Percentiles rank a stretch among this genome's conserved stretches.
These are phyloP conservation scores for Patella pellucida DNA, from an alignment of 2,888 invertebrate species.

Conservation along the genomic window DNA sequence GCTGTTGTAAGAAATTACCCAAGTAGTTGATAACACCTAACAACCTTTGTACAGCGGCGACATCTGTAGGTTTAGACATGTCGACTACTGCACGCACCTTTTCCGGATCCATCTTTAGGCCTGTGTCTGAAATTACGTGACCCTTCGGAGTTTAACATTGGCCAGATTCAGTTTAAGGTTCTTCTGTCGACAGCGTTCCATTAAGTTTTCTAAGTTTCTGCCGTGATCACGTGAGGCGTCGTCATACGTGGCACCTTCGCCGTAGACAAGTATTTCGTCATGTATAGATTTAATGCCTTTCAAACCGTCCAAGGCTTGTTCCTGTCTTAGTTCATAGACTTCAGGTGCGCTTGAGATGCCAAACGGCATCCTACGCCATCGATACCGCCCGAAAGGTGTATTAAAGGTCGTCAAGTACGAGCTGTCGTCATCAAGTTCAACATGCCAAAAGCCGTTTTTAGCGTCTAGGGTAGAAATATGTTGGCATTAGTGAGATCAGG, in stretches of 20 bases:
- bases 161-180: neutral
- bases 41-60: neutral
- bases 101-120: constrained; percentile 24
- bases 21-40: neutral
- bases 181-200: neutral
- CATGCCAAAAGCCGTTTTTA: constrained; percentile 16
- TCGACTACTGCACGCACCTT: constrained; percentile 28
- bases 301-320: constrained; percentile 24
- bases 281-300: constrained; percentile 22
- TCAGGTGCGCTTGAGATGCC: constrained; percentile 32
- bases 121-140: constrained; percentile 23
- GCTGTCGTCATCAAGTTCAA: constrained; percentile 18
- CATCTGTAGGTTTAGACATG: constrained; percentile 3
- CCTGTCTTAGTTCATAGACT: constrained; percentile 28
- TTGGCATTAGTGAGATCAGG: constrained; percentile 15
- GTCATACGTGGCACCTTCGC: constrained; percentile 4
- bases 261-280: constrained; percentile 33
- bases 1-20: neutral
- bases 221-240: neutral
- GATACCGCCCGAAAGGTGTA: constrained; percentile 35
- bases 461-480: constrained; percentile 24
- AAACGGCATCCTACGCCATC: constrained; percentile 33
- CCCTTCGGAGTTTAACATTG: constrained; percentile 22
- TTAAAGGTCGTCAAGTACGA: constrained; percentile 34
- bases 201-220: neutral